Conservation (phyloP, 2,888 invertebrate species). For the Cactoblastis cactorum region DNA sequence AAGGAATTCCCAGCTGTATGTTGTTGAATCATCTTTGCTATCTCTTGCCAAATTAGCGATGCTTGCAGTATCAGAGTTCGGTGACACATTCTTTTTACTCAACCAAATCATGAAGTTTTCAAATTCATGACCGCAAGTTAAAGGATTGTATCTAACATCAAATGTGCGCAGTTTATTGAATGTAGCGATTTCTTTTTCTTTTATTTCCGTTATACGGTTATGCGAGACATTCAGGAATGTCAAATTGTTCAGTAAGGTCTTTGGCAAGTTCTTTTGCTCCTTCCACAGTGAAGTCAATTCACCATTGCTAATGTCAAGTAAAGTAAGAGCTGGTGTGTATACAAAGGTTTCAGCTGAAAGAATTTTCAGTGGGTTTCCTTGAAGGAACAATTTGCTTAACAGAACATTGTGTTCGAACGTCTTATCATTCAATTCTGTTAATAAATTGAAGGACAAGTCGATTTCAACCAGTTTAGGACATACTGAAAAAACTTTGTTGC, state of each 20-base stretch:
- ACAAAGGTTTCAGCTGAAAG: slow-evolving; percentile 84
- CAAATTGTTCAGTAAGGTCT: slow-evolving; percentile 73
- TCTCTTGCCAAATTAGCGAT: slow-evolving; percentile 63
- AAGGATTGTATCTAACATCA: slow-evolving; percentile 82
- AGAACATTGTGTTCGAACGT: slow-evolving; percentile 84
- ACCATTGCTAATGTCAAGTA: slow-evolving; percentile 85
- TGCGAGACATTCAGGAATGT: slow-evolving; percentile 79
- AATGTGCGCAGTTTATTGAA: slow-evolving; percentile 79
- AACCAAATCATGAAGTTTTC: slow-evolving; percentile 83
- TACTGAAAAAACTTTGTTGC: slow-evolving; percentile 74
- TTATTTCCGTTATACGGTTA: slow-evolving; percentile 79
- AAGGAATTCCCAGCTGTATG: slow-evolving; percentile 71
- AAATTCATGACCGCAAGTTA: slow-evolving; percentile 84
- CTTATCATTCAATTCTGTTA: slow-evolving; percentile 79
- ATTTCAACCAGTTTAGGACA: slow-evolving; percentile 82
- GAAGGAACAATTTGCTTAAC: slow-evolving; percentile 83
- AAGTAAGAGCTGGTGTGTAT: slow-evolving; percentile 79
- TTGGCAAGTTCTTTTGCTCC: slow-evolving; percentile 65
- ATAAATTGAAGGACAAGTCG: slow-evolving; percentile 85
- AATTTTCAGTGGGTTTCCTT: slow-evolving; percentile 84
- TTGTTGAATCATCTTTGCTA: slow-evolving; percentile 51
- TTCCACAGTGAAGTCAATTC: slow-evolving; percentile 83
- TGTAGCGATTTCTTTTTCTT: slow-evolving; percentile 78
- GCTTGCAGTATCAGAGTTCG: slow-evolving; percentile 59
- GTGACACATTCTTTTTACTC: slow-evolving; percentile 77